Percentiles rank a stretch among this genome's conserved stretches.
phyloP scores from a whole-genome alignment of 23 tunicate genomes.

The Trididemnum miniatum region DNA sequence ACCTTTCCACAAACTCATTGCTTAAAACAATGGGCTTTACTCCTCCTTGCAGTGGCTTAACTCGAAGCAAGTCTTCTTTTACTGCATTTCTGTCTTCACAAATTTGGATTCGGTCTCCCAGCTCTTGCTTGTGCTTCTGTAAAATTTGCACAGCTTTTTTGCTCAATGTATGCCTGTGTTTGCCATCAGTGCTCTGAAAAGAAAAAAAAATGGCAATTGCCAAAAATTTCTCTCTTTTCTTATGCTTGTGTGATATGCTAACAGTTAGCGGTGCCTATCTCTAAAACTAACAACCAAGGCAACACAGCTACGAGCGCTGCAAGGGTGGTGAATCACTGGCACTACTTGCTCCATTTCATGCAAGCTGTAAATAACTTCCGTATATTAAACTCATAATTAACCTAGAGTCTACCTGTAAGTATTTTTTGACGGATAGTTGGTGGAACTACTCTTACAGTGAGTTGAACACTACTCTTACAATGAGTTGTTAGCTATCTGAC shows the following conservation, averaged over 20 bases:
- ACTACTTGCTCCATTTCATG: too few relatives aligned
- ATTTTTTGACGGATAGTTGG: too few relatives aligned
- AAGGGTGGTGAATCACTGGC: too few relatives aligned
- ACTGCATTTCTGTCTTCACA: not conserved
- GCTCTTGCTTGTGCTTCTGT: slow-evolving; percentile 34
- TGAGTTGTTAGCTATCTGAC: too few relatives aligned
- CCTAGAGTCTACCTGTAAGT: too few relatives aligned
- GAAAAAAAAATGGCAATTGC: not conserved
- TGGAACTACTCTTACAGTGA: too few relatives aligned
- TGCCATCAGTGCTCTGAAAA: slow-evolving; percentile 50
- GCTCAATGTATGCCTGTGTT: slow-evolving; percentile 76
- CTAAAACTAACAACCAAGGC: too few relatives aligned
- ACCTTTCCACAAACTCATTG: slow-evolving; percentile 15
- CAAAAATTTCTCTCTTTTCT: not conserved
- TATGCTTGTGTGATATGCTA: not conserved
- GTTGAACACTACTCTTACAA: too few relatives aligned
- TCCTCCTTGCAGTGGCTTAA: slow-evolving; percentile 13
- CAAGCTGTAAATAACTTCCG: too few relatives aligned
- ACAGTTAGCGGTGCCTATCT: too few relatives aligned
- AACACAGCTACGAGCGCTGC: too few relatives aligned
- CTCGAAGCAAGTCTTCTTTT: slow-evolving; percentile 4
- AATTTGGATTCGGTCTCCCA: not conserved
- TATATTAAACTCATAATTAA: too few relatives aligned
- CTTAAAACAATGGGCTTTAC: not conserved
- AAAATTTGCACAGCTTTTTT: slow-evolving; percentile 52